These are phyloP conservation scores for Andrena bicolor DNA, from an alignment of 2,888 invertebrate species.

Conservation along the genomic window DNA sequence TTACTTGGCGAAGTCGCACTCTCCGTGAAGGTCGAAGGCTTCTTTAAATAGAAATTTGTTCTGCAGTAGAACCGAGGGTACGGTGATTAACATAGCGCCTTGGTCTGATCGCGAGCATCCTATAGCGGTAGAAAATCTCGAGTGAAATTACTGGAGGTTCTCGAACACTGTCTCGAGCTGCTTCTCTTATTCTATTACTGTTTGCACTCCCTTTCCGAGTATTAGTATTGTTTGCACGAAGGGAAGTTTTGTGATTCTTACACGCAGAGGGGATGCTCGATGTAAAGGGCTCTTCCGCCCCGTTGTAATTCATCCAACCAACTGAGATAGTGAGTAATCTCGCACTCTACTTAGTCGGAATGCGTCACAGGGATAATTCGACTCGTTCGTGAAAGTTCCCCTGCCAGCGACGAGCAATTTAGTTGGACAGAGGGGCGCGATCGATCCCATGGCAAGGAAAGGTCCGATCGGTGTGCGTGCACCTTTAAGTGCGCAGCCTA, in stretches of 20 bases:
- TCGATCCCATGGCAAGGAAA: constrained; percentile 27
- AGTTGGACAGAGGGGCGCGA: not conserved
- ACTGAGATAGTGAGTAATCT: too few relatives aligned
- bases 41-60: not conserved
- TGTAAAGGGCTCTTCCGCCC: not conserved
- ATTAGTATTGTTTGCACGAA: too few relatives aligned
- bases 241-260: too few relatives aligned
- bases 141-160: not conserved
- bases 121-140: not conserved
- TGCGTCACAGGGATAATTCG: too few relatives aligned
- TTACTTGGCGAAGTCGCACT: not conserved
- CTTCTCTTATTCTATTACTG: not conserved
- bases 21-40: not conserved
- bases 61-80: not conserved
- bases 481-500: constrained; percentile 36
- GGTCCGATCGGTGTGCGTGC: constrained; percentile 43
- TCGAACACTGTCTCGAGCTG: not conserved
- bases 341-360: too few relatives aligned
- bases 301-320: not conserved
- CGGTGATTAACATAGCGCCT: constrained; percentile 1
- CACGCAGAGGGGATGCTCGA: too few relatives aligned
- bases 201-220: not conserved
- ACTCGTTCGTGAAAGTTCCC: too few relatives aligned
- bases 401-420: not conserved
- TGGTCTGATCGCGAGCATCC: not conserved